phyloP scores from a whole-genome alignment of 1,140 invertebrate genomes.

The Caenorhabditis brenneri region DNA sequence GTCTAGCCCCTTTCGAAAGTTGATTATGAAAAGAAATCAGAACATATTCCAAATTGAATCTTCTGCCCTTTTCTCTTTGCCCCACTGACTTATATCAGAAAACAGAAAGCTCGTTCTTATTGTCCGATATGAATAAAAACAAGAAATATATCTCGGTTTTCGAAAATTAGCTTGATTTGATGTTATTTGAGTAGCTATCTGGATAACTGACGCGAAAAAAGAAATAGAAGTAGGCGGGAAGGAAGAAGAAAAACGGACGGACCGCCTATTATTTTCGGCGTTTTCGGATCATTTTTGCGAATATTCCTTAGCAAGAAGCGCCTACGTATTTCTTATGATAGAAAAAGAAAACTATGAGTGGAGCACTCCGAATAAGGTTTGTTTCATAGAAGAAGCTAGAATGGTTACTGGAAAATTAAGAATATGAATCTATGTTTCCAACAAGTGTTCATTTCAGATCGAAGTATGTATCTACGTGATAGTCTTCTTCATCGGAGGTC shows the following conservation, averaged over 20 bases:
- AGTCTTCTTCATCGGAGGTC: slow-evolving; percentile 2
- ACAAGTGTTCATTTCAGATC: background rate
- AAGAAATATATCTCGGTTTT: background rate
- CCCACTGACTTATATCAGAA: too few relatives aligned
- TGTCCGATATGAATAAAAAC: background rate
- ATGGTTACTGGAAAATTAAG: background rate
- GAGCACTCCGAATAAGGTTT: background rate
- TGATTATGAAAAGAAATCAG: too few relatives aligned
- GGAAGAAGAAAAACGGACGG: too few relatives aligned
- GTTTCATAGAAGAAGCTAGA: background rate
- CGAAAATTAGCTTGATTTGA: slow-evolving; percentile 8
- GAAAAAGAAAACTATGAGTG: background rate
- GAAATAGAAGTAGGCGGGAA: background rate
- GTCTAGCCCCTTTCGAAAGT: too few relatives aligned
- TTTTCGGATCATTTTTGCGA: background rate
- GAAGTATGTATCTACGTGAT: slow-evolving; percentile 35
- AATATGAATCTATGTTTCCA: background rate
- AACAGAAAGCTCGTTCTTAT: too few relatives aligned
- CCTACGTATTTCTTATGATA: background rate
- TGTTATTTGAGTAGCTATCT: background rate
- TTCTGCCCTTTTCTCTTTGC: too few relatives aligned
- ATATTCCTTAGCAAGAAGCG: background rate
- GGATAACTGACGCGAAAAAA: too few relatives aligned
- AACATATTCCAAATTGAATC: too few relatives aligned
- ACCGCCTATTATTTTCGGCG: background rate